Percentiles rank a stretch among this genome's conserved stretches.
These are phyloP conservation scores for Proteles cristata DNA, from an alignment of 2,113 vertebrate genomes.

Conservation along the genomic window DNA sequence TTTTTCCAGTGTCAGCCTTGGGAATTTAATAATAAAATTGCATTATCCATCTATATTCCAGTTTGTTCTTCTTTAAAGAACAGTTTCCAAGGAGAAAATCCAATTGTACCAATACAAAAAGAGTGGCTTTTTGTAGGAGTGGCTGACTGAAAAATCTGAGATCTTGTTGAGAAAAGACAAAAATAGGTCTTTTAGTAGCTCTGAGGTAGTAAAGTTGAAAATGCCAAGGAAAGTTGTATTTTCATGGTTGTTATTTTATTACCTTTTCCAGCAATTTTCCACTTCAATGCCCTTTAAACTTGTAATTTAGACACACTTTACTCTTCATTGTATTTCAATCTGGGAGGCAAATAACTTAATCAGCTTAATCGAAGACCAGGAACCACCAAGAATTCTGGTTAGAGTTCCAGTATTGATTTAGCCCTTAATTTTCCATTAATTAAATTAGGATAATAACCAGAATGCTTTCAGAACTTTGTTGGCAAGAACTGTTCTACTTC, in stretches of 20 bases:
- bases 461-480: background rate
- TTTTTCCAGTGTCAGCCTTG: constrained; percentile 2
- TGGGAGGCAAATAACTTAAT: constrained; percentile 40
- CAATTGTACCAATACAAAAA: constrained; percentile 12
- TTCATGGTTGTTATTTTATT: constrained; percentile 18
- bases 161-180: background rate
- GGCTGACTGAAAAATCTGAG: background rate
- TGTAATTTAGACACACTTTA: constrained; percentile 37
- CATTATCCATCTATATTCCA: constrained; percentile 3
- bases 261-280: constrained; percentile 38
- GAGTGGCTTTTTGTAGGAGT: background rate
- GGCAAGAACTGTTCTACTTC: background rate
- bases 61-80: constrained; percentile 26
- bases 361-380: constrained; percentile 15
- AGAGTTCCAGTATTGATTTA: constrained; percentile 5
- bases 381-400: constrained; percentile 42
- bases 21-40: constrained; percentile 16
- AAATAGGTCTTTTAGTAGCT: background rate
- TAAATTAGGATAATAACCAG: background rate
- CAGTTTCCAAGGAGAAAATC: constrained; percentile 34
- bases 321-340: constrained; percentile 51
- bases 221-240: background rate
- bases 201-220: background rate
- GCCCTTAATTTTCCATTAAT: background rate
- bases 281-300: constrained; percentile 43